Evolutionary conservation across 2,113 vertebrate genomes (phyloP).

Genomic region (Lepus timidus): DNA sequence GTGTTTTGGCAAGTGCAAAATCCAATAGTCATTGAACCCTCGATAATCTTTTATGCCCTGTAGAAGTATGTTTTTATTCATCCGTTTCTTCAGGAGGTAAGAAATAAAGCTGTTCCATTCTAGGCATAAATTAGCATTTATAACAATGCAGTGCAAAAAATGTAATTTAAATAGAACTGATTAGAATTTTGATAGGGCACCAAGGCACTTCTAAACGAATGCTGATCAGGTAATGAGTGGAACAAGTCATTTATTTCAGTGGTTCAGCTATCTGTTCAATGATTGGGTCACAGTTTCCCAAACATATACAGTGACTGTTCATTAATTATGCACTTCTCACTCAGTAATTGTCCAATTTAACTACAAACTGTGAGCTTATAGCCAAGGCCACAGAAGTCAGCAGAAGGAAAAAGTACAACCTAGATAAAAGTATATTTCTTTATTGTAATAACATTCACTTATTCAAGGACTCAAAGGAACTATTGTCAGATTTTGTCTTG

Average conservation of each 20-base stretch:
- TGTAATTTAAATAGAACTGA: slow-evolving; percentile 81
- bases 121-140: slow-evolving; percentile 86
- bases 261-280: slow-evolving; percentile 70
- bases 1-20: slow-evolving; percentile 81
- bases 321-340: slow-evolving; percentile 81
- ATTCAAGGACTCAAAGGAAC: slow-evolving; percentile 30
- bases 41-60: slow-evolving; percentile 81
- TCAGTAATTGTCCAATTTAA: slow-evolving; percentile 81
- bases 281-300: slow-evolving; percentile 81
- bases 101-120: slow-evolving; percentile 83
- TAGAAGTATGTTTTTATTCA: slow-evolving; percentile 82
- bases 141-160: slow-evolving; percentile 80
- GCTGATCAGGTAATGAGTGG: slow-evolving; percentile 81
- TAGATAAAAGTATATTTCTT: slow-evolving; percentile 72
- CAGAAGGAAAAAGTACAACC: slow-evolving; percentile 36
- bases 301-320: slow-evolving; percentile 68
- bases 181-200: slow-evolving; percentile 82
- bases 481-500: slow-evolving; percentile 10
- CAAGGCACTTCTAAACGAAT: slow-evolving; percentile 81
- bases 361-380: slow-evolving; percentile 69
- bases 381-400: slow-evolving; percentile 48
- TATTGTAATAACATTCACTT: slow-evolving; percentile 42
- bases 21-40: slow-evolving; percentile 78
- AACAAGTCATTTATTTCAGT: slow-evolving; percentile 83
- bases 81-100: slow-evolving; percentile 83